phyloP scores from a whole-genome alignment of 2,797 vertebrate species.

The Echiichthys vipera region DNA sequence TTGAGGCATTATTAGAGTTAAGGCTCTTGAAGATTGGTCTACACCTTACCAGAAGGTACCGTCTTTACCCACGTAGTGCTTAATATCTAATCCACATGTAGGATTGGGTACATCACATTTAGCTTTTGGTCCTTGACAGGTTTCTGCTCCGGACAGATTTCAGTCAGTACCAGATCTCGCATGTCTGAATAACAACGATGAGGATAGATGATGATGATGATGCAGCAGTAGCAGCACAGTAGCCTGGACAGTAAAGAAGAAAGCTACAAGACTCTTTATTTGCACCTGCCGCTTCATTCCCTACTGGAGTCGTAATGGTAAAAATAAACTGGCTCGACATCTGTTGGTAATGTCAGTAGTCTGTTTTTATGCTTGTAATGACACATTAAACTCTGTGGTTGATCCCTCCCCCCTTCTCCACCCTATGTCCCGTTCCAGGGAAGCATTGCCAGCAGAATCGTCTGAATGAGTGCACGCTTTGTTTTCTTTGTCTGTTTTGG shows the following conservation, averaged over 20 bases:
- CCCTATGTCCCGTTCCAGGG: conserved; percentile 74
- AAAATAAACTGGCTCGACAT: conserved; percentile 82
- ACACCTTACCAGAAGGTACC: conserved; percentile 11
- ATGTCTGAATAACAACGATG: conserved; percentile 44
- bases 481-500: conserved; percentile 80
- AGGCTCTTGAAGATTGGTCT: conserved; percentile 12
- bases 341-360: conserved; percentile 82
- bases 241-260: conserved; percentile 50
- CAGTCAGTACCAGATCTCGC: neutral
- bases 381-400: conserved; percentile 84
- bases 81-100: conserved; percentile 31
- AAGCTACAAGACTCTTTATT: conserved; percentile 59
- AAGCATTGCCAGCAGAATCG: conserved; percentile 77
- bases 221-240: conserved; percentile 56
- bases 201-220: conserved; percentile 60
- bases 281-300: conserved; percentile 76
- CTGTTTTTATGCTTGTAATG: conserved; percentile 85
- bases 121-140: neutral
- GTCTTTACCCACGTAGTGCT: conserved; percentile 16
- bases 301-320: conserved; percentile 77
- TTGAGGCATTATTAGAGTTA: conserved; percentile 40
- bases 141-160: neutral
- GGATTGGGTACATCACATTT: neutral
- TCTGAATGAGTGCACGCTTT: conserved; percentile 82
- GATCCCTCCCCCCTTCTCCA: conserved; percentile 53